phyloP scores from a whole-genome alignment of 2,797 vertebrate species.

The Mycteria americana region DNA sequence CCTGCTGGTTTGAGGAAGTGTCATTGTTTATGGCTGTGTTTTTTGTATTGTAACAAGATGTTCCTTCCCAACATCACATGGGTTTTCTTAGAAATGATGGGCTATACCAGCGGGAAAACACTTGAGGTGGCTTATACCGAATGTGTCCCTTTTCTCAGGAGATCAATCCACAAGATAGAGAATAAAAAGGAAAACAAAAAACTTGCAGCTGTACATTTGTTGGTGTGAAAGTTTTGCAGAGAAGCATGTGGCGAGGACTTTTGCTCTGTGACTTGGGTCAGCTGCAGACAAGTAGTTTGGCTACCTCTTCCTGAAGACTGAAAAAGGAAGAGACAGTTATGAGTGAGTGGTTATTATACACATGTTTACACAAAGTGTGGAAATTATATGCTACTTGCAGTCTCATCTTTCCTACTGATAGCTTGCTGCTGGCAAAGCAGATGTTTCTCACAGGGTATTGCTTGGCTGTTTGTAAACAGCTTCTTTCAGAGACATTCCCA shows the following conservation, averaged over 20 bases:
- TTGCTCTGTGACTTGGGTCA: neutral
- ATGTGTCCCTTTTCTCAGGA: neutral
- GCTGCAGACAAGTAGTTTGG: neutral
- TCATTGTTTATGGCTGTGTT: neutral
- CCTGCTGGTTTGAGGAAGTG: neutral
- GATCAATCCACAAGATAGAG: neutral
- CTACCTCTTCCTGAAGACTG: neutral
- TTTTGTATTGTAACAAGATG: neutral
- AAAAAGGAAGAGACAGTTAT: neutral
- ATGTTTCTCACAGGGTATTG: neutral
- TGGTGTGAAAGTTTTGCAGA: neutral
- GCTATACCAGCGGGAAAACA: neutral
- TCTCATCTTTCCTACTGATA: neutral
- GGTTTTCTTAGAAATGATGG: neutral
- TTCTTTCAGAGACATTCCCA: neutral
- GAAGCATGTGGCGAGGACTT: neutral
- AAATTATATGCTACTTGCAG: neutral
- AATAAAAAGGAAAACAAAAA: neutral
- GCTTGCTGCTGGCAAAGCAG: conserved; percentile 44
- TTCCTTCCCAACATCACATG: neutral
- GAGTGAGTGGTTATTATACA: neutral
- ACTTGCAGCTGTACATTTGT: neutral
- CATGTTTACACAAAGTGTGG: neutral
- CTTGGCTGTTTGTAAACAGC: conserved; percentile 24
- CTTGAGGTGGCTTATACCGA: neutral